Conservation (phyloP, 2,888 invertebrate species). For the Chymomyza amoena region DNA sequence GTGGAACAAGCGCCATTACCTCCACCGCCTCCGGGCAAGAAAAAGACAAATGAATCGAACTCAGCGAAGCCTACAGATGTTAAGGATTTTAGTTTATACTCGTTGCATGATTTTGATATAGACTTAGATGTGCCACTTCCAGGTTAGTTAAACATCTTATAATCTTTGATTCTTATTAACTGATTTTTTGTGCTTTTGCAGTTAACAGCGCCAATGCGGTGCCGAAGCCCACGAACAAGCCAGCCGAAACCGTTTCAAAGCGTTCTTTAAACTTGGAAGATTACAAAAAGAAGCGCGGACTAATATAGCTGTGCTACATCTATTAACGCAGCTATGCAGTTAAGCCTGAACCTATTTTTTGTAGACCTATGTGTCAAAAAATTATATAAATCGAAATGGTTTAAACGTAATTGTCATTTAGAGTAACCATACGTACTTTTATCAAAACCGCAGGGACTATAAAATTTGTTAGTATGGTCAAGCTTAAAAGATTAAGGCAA, state of each 20-base stretch:
- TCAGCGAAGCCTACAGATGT: conserved; percentile 76
- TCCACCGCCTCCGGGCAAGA: conserved; percentile 77
- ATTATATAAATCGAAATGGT: neutral
- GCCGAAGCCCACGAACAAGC: conserved; percentile 86
- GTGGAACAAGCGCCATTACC: conserved; percentile 54
- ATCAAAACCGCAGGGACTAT: neutral
- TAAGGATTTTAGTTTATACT: conserved; percentile 81
- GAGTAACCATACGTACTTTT: neutral
- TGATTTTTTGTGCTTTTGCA: conserved; percentile 57
- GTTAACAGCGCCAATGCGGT: conserved; percentile 85
- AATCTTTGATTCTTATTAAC: neutral
- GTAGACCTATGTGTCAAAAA: neutral
- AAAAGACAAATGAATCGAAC: conserved; percentile 79
- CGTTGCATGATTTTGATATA: conserved; percentile 96
- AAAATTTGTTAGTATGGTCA: neutral
- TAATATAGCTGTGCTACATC: conserved; percentile 82
- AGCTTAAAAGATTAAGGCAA: neutral
- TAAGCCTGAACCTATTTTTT: neutral
- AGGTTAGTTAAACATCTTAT: conserved; percentile 79
- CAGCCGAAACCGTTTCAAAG: conserved; percentile 89
- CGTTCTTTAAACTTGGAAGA: conserved; percentile 93
- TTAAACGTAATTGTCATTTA: neutral
- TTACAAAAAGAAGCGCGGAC: conserved; percentile 94
- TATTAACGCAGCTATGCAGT: neutral
- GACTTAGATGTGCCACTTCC: conserved; percentile 91